Base-by-base conservation (phyloP, 2,888 invertebrate species). In the Heteropelma amictum region DNA sequence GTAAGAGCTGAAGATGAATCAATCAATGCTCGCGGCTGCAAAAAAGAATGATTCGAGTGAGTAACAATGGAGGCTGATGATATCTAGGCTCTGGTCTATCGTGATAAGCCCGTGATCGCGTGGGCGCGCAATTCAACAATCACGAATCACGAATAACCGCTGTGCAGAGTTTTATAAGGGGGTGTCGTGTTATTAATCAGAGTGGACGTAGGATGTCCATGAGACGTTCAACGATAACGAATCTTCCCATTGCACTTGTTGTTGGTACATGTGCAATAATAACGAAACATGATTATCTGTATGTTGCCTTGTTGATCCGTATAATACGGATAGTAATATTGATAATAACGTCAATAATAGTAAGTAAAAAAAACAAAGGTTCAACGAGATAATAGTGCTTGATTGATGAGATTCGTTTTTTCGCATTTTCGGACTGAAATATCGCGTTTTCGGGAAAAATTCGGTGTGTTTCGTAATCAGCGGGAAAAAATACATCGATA, bases 171-270 rank as follows among this genome's bases (percentile, higher is more conserved):
- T 60, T 54, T 33, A 67, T 61, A 51, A 73, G 73, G 54, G 68
- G 72, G 54, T 33, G 33, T 72, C 54, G 60, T 63, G 58, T 77
- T 64, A 70, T 70, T 63, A 77, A 76, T 69, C 69, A 54, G 70
- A 72, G 65, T 56, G 45, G 49, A 61, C 63, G 76, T 72, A 72
- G 72, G 74, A 72, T 63, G 69, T 49, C 35, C 53, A 17, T 30
- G 72, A 72, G 72, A 72, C 56, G 45, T 35, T 14, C 33, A 60
- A n/a, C n/a, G n/a, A n/a, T n/a, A n/a, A n/a, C n/a, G n/a, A n/a
- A n/a, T n/a, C 38, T 14, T 38, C 14, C 38, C 3, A 10, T 12
- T 19, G 10, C n/a, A 21, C 5, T 23, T 49, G 14, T 28, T 38
- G 10, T 10, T 26, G 2, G 8, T 21, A 12, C n/a, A 7, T 10